Evolutionary conservation across 2,797 vertebrate species (phyloP).

Genomic region (Ptychobarbus kaznakovi): DNA sequence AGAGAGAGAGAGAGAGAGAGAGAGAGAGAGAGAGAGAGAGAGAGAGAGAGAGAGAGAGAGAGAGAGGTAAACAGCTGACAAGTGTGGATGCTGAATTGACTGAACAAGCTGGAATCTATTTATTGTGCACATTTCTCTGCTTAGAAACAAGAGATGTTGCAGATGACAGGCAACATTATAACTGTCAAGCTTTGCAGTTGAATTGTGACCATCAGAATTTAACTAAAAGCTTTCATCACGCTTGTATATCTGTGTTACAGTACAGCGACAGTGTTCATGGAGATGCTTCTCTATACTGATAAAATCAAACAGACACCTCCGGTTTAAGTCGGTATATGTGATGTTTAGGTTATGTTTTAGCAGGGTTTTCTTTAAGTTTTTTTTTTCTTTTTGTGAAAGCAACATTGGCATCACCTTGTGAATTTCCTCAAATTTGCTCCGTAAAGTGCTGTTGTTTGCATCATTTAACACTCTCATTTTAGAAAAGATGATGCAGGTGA

Average conservation of each 20-base stretch:
- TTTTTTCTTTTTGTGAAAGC: background rate
- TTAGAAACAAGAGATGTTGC: background rate
- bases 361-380: background rate
- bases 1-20: constrained; percentile 42
- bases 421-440: background rate
- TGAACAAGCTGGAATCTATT: constrained; percentile 26
- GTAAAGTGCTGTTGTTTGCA: constrained; percentile 4
- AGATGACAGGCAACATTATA: constrained; percentile 12
- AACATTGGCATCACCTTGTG: background rate
- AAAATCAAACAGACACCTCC: background rate
- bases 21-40: constrained; percentile 50
- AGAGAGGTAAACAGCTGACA: constrained; percentile 67
- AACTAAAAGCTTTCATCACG: background rate
- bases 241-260: background rate
- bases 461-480: background rate
- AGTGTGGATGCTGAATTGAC: constrained; percentile 1
- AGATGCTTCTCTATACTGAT: background rate
- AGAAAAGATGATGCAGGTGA: constrained; percentile 10
- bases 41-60: constrained; percentile 52
- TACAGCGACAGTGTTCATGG: background rate
- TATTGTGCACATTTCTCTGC: constrained; percentile 20
- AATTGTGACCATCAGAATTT: background rate
- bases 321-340: background rate
- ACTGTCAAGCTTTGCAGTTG: constrained; percentile 28
- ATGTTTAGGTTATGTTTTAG: background rate